Evolutionary conservation across 1,140 invertebrate species (phyloP), one percentile per base, ranked within the genome.

Genomic region (Elymnias hypermnestra): DNA sequence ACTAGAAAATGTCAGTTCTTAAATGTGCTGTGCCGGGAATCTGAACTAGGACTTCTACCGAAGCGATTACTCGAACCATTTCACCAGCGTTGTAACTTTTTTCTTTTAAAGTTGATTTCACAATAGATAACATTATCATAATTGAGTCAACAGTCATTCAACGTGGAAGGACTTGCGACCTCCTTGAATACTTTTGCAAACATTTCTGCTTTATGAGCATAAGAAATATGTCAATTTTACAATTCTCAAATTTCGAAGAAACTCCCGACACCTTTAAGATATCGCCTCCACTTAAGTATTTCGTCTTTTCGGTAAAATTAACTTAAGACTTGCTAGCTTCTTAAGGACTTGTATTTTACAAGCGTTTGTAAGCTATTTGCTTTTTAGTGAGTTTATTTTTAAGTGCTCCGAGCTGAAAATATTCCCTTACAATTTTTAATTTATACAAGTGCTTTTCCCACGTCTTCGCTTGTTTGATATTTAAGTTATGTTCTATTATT

Each of bases 241-340:
- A 39, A 37, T 63, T 58, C 50, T 52, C 46, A 53, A 62, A 49
- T 53, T 55, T 51, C 31, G 39, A 25, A 51, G 35, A 44, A 72
- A 76, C 56, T 73, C 62, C 51, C 57, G 66, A 72, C 62, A 64
- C 59, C 58, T 66, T 53, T 66, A 65, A 55, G 58, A 73, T 64
- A 57, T 71, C 63, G 61, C 70, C 68, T 44, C 53, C 56, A 49
- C 48, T 64, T 60, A 65, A 56, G 53, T 66, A 43, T 73, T n/a
- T 72, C 60, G 57, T 63, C 63, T 57, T 57, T 44, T 46, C 38
- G 53, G 53, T 51, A 50, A 60, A 65, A 63, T 66, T 68, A 70
- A 72, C 56, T 66, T 68, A 45, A 53, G 43, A 60, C 0, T 36
- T 36, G 33, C 44, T 57, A 50, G 33, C 43, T 53, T 59, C 33